phyloP scores from a whole-genome alignment of 1,140 invertebrate species.

The Magallana angulata region DNA sequence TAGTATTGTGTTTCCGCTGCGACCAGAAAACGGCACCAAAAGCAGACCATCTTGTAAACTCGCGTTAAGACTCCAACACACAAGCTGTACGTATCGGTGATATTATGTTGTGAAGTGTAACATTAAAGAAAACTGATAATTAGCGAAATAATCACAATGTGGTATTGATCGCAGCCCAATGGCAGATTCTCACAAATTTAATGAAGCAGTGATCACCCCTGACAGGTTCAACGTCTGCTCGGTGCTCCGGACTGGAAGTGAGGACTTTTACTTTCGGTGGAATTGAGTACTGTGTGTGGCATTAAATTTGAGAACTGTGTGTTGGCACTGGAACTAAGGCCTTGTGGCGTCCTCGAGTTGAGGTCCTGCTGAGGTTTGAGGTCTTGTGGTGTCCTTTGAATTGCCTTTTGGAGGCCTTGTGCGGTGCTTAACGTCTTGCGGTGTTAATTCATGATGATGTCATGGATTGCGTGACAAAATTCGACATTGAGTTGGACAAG shows the following conservation, averaged over 20 bases:
- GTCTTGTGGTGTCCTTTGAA: too few species aligned
- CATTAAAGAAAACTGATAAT: constrained; percentile 13
- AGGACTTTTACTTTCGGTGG: not conserved
- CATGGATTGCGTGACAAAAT: constrained; percentile 90
- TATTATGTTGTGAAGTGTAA: not conserved
- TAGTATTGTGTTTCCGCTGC: not conserved
- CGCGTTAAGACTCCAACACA: not conserved
- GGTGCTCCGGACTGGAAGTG: not conserved
- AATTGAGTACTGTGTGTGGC: not conserved
- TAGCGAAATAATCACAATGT: constrained; percentile 12
- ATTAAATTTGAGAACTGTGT: too few species aligned
- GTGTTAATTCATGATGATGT: not conserved
- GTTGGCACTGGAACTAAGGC: too few species aligned
- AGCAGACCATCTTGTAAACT: not conserved
- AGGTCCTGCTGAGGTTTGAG: too few species aligned
- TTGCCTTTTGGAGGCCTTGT: too few species aligned
- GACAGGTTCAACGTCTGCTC: too few species aligned
- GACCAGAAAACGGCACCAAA: not conserved
- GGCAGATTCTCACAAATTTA: constrained; percentile 1
- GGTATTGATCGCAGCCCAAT: constrained; percentile 17
- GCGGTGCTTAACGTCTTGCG: not conserved
- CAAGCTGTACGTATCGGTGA: not conserved
- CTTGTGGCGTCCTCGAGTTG: too few species aligned
- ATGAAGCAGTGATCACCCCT: not conserved
- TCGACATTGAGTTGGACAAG: constrained; percentile 88